Base-by-base conservation (phyloP, 2,888 invertebrate genomes). In the Pegoplata infirma region DNA sequence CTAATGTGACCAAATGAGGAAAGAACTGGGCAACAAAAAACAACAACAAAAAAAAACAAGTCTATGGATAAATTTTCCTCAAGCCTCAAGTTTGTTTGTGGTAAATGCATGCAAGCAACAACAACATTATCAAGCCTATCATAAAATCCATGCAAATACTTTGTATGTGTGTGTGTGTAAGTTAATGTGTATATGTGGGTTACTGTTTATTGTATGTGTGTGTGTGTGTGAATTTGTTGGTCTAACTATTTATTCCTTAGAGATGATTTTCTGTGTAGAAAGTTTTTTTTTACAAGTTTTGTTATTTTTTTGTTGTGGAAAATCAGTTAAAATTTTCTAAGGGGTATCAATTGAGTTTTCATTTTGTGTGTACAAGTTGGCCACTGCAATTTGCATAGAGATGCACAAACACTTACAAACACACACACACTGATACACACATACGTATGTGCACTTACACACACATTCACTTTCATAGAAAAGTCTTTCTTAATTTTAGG, bases 271-370 rank as follows among this genome's bases (percentile, higher is more conserved):
- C 4, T 16, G 25, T 46, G 25, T 64, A 23, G n/a, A 16, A 69
- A 58, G 28, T 66, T 56, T 71, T 40, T 59, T 49, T 61, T 5
- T 14, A n/a, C 44, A 36, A 44, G 23, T 12, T 44, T 28, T 55
- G 17, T 32, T 51, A 16, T 19, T 61, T 51, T 25, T 64, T 47
- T 59, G 53, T 19, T 75, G 75, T 73, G 75, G 53, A 78, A 81
- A 83, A 82, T 81, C 83, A 78, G 72, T 82, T 82, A 80, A 82
- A 81, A 77, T 80, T 80, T 79, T 81, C 72, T 55, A 75, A 67
- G 51, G 56, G 67, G 81, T 78, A 82, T 82, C 83, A 83, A 83
- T 83, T 82, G 82, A 82, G 82, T 83, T 83, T 82, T 80, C 82
- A 82, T 80, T 83, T 81, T 73, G 81, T 75, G 68, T 80, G 77